phyloP scores from a whole-genome alignment of 2,797 vertebrate genomes.

The Hephaestus fuliginosus region DNA sequence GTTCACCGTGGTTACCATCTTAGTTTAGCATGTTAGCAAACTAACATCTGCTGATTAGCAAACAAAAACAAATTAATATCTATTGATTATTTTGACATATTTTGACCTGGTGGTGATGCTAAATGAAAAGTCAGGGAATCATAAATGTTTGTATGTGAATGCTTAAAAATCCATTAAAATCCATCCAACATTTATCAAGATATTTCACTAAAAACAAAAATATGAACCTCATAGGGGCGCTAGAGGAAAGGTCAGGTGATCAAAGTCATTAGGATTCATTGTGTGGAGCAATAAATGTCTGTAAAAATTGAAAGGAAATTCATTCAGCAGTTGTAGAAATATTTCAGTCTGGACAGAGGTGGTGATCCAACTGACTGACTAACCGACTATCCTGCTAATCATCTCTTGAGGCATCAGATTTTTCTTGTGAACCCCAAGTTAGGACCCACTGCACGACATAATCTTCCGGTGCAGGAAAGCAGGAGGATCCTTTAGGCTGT shows the following conservation, averaged over 20 bases:
- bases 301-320: not conserved
- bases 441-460: not conserved
- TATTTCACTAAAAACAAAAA: not conserved
- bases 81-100: not conserved
- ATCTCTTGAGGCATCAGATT: not conserved
- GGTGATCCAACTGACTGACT: not conserved
- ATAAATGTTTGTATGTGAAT: no score
- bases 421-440: not conserved
- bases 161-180: not conserved
- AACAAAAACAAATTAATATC: no score
- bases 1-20: not conserved
- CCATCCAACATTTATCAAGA: not conserved
- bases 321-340: not conserved
- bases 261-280: not conserved
- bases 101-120: not conserved
- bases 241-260: not conserved
- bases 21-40: not conserved
- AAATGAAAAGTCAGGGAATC: not conserved
- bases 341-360: not conserved
- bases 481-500: not conserved
- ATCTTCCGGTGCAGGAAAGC: not conserved
- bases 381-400: not conserved
- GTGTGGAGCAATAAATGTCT: not conserved
- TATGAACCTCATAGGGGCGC: not conserved
- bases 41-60: not conserved